These are phyloP conservation scores for Anomalospiza imberbis DNA, from an alignment of 2,797 vertebrate species.

Conservation along the genomic window DNA sequence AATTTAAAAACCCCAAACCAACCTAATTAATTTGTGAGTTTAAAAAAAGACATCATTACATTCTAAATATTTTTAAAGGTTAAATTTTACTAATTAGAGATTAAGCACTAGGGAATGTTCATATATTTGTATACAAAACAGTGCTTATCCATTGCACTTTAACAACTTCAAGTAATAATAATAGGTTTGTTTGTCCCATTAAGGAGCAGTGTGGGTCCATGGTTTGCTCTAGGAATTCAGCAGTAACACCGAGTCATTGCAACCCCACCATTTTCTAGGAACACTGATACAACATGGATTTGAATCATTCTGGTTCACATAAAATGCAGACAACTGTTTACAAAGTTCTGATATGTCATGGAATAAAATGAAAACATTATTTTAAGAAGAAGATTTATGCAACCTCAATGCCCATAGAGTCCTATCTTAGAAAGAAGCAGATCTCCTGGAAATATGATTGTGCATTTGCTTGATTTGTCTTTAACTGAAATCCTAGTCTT, in stretches of 20 bases:
- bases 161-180: background rate
- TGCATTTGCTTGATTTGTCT: background rate
- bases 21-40: background rate
- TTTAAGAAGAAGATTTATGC: background rate
- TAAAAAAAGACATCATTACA: accelerated
- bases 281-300: background rate
- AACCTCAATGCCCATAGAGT: background rate
- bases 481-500: background rate
- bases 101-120: background rate
- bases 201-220: background rate
- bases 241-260: background rate
- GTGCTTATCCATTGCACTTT: background rate
- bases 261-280: background rate
- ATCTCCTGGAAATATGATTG: background rate
- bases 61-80: background rate
- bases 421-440: background rate
- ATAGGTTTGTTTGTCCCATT: background rate
- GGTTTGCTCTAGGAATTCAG: background rate
- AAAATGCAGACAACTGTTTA: background rate
- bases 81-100: background rate
- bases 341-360: background rate
- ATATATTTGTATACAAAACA: background rate
- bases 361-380: background rate
- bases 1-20: accelerated
- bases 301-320: background rate